Evolutionary conservation across 2,888 invertebrate genomes (phyloP).

Genomic region (Thelaira solivaga): DNA sequence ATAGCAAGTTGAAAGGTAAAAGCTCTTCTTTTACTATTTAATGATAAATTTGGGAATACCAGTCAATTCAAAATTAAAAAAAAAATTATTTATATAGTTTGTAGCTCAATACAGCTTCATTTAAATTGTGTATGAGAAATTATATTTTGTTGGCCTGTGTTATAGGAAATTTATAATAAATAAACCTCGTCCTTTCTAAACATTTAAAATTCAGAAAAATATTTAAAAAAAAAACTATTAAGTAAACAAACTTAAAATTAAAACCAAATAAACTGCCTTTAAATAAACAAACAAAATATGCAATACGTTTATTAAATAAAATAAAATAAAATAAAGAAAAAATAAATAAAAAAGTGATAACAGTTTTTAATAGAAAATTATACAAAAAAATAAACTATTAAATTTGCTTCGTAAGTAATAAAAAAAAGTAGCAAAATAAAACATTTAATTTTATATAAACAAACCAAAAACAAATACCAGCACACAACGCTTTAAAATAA

Average conservation of each 20-base stretch:
- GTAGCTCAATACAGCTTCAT: too few relatives aligned
- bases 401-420: constrained; percentile 43
- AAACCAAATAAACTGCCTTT: constrained; percentile 50
- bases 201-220: too few relatives aligned
- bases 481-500: constrained; percentile 14
- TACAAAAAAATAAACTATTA: constrained; percentile 3
- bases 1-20: too few relatives aligned
- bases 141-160: too few relatives aligned
- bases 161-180: too few relatives aligned
- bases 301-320: constrained; percentile 41
- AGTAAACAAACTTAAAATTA: neutral
- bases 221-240: neutral
- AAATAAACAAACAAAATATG: constrained; percentile 42
- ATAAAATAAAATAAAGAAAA: neutral
- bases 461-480: constrained; percentile 12
- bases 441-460: constrained; percentile 10
- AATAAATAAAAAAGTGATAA: constrained; percentile 28
- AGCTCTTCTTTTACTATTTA: too few relatives aligned
- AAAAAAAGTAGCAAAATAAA: too few relatives aligned
- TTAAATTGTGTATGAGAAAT: too few relatives aligned
- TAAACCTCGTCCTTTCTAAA: too few relatives aligned
- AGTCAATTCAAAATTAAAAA: too few relatives aligned
- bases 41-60: too few relatives aligned
- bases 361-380: constrained; percentile 31
- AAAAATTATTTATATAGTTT: too few relatives aligned